Conservation (phyloP, 2,797 vertebrate species). For the Sandelia bainsii region DNA sequence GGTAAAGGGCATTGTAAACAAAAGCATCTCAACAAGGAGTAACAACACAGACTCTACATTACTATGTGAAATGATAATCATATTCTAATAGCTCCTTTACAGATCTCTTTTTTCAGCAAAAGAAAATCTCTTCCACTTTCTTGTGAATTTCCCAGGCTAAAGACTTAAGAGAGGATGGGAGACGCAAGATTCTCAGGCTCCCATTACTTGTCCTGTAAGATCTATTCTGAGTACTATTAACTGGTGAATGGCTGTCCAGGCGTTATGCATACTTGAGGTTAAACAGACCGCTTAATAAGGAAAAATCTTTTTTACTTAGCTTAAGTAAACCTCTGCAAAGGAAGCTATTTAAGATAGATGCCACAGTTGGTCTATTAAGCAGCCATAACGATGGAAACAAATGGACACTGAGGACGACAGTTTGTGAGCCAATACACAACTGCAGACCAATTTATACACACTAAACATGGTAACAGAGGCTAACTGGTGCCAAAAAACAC, state of each 20-base stretch:
- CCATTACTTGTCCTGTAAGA: conserved; percentile 41
- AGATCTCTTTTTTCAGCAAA: conserved; percentile 19
- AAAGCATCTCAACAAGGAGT: conserved; percentile 60
- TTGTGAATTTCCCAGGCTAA: conserved; percentile 19
- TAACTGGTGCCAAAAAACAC: conserved; percentile 65
- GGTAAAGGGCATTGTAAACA: conserved; percentile 80
- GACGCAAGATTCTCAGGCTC: conserved; percentile 18
- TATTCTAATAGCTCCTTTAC: conserved; percentile 32
- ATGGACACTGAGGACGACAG: conserved; percentile 56
- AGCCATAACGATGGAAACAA: conserved; percentile 64
- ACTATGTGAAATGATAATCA: conserved; percentile 33
- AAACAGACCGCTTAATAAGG: conserved; percentile 46
- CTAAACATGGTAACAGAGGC: conserved; percentile 64
- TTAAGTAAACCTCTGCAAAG: conserved; percentile 56
- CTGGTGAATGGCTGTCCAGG: conserved; percentile 32
- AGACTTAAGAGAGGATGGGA: conserved; percentile 6
- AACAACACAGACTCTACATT: conserved; percentile 44
- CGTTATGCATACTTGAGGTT: conserved; percentile 53
- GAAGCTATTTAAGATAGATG: conserved; percentile 53
- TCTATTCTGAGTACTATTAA: conserved; percentile 39
- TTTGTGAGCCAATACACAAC: conserved; percentile 59
- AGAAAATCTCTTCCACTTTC: conserved; percentile 15
- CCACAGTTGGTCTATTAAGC: conserved; percentile 66
- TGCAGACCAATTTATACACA: conserved; percentile 64
- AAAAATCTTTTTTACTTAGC: conserved; percentile 43